Percentiles rank a stretch among this genome's conserved stretches.
Conservation (phyloP, 2,797 vertebrate genomes). For the Mycteria americana region DNA sequence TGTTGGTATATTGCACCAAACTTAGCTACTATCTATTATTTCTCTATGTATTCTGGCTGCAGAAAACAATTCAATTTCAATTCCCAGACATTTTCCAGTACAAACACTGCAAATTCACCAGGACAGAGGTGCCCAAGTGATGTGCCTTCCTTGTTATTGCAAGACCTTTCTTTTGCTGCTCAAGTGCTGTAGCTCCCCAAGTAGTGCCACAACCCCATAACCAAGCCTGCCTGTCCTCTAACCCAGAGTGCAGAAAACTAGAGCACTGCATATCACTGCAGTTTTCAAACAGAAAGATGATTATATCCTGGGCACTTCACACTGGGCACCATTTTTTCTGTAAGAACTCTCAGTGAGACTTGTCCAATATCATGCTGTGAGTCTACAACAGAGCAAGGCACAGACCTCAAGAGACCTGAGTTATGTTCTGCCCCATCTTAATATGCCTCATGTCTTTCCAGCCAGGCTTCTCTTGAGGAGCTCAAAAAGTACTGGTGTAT, state of each 20-base stretch:
- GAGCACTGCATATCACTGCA: neutral
- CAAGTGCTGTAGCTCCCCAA: neutral
- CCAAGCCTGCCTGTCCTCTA: neutral
- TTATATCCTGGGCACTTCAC: neutral
- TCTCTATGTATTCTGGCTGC: neutral
- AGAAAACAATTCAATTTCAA: neutral
- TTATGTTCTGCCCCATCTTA: neutral
- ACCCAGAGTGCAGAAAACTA: neutral
- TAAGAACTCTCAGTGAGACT: neutral
- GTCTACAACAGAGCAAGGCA: neutral
- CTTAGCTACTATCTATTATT: neutral
- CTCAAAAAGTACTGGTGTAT: neutral
- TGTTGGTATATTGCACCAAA: neutral
- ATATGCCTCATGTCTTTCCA: neutral
- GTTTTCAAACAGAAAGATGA: neutral
- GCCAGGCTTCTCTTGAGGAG: neutral
- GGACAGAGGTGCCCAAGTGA: neutral
- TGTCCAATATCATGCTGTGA: neutral
- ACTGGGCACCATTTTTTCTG: neutral
- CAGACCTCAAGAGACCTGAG: neutral
- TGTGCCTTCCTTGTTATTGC: neutral
- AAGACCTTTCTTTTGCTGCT: neutral
- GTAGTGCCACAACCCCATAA: neutral
- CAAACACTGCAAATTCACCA: neutral
- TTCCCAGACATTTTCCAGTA: neutral